Conservation (phyloP, 2,888 invertebrate species). For the Sipunculus nudus region DNA sequence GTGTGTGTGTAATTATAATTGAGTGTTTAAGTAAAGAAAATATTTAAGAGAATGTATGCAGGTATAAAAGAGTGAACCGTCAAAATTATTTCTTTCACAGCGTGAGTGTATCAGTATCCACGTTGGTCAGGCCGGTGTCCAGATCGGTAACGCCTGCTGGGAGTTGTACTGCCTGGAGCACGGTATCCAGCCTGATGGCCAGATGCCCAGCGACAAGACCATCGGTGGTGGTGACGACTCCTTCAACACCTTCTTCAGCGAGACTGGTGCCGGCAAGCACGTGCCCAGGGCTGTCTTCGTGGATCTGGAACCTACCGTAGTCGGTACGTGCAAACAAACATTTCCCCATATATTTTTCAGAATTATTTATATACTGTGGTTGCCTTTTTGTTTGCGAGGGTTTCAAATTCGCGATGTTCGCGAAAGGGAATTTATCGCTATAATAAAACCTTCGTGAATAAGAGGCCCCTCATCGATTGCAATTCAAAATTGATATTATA, state of each 20-base stretch:
- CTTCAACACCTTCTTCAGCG: slow-evolving; percentile 82
- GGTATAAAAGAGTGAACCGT: too few species aligned
- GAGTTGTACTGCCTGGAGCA: slow-evolving; percentile 71
- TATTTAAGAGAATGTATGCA: too few species aligned
- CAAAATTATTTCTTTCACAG: slow-evolving; percentile 59
- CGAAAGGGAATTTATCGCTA: too few species aligned
- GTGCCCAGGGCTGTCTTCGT: slow-evolving; percentile 93
- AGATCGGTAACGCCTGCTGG: slow-evolving; percentile 71
- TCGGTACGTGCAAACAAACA: slow-evolving; percentile 64
- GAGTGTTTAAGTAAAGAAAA: too few species aligned
- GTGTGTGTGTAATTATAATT: too few species aligned
- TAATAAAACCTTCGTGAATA: too few species aligned
- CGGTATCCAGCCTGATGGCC: slow-evolving; percentile 66
- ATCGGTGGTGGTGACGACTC: slow-evolving; percentile 78
- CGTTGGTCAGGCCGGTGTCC: slow-evolving; percentile 69
- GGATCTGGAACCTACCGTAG: slow-evolving; percentile 95
- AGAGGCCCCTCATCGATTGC: too few species aligned
- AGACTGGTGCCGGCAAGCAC: slow-evolving; percentile 95
- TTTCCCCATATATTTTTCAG: too few species aligned
- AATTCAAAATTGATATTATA: too few species aligned
- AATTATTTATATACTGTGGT: too few species aligned
- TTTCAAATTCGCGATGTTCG: too few species aligned
- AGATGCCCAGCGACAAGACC: slow-evolving; percentile 82
- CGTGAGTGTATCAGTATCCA: slow-evolving; percentile 68
- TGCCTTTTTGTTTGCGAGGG: too few species aligned